Percentiles rank a stretch among this genome's conserved stretches.
These are phyloP conservation scores for Macrosiphum euphorbiae DNA, from an alignment of 2,888 invertebrate species.

Conservation along the genomic window DNA sequence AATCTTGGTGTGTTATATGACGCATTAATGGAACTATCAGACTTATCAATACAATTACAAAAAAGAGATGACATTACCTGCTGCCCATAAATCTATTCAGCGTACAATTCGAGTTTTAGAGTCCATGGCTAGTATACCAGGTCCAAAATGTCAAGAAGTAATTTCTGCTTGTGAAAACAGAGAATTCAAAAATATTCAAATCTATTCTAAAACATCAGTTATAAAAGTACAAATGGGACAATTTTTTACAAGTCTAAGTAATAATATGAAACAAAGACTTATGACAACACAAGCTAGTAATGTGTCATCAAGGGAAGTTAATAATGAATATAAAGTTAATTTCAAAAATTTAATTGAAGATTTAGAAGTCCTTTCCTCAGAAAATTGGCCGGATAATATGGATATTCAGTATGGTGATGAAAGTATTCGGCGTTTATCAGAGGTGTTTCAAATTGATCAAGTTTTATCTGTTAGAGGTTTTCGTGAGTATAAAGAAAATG, in stretches of 20 bases:
- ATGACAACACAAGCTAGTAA: constrained; percentile 32
- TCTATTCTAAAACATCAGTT: no score
- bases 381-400: background rate
- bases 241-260: constrained; percentile 32
- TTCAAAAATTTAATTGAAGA: constrained; percentile 27
- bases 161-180: constrained; percentile 29
- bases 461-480: no score
- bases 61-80: constrained; percentile 45
- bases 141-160: constrained; percentile 38
- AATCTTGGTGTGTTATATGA: constrained; percentile 32
- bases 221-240: background rate
- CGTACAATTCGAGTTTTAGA: constrained; percentile 32
- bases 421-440: no score
- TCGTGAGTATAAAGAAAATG: background rate
- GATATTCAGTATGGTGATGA: no score
- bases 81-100: constrained; percentile 18
- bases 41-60: constrained; percentile 38
- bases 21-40: constrained; percentile 32
- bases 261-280: constrained; percentile 41
- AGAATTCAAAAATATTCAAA: no score
- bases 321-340: constrained; percentile 36
- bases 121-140: constrained; percentile 13
- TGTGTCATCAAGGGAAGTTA: constrained; percentile 19
- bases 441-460: no score
- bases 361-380: constrained; percentile 6